These are phyloP conservation scores for Uria aalge DNA, from an alignment of 2,113 vertebrate genomes.

Conservation along the genomic window DNA sequence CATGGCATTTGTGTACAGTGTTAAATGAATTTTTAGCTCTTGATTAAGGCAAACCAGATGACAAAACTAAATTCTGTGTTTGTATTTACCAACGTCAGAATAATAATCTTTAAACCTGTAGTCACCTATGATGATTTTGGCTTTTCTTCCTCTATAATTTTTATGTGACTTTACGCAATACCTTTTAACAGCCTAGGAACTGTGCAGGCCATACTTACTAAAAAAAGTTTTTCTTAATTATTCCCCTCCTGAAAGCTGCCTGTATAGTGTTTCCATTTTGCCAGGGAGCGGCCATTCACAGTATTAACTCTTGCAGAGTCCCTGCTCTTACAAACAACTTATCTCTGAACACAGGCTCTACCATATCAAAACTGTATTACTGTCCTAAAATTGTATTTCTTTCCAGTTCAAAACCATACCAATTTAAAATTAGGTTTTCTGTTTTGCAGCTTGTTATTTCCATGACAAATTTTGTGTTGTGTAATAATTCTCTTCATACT, in stretches of 20 bases:
- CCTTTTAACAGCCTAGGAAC: background rate
- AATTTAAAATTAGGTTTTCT: background rate
- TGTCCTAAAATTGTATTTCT: background rate
- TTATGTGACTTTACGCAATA: background rate
- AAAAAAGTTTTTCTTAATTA: background rate
- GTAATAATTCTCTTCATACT: background rate
- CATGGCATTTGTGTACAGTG: constrained; percentile 72
- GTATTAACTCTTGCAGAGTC: background rate
- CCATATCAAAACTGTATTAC: background rate
- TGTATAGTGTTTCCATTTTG: background rate
- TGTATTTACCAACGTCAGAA: constrained; percentile 42
- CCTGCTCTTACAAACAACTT: background rate
- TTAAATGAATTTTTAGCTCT: constrained; percentile 83
- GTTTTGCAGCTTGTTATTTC: background rate
- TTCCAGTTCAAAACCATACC: background rate
- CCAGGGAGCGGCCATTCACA: background rate
- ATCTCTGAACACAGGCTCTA: background rate
- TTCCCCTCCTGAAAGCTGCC: background rate
- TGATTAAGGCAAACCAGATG: constrained; percentile 89
- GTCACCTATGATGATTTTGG: constrained; percentile 13
- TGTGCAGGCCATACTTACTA: background rate
- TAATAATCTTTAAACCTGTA: background rate
- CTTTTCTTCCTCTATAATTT: background rate
- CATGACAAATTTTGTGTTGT: background rate
- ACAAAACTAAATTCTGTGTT: constrained; percentile 63